Evolutionary conservation across 2,113 vertebrate species (phyloP), one percentile per base, ranked within the genome.

Genomic region (Leptobrachium ailaonicum): DNA sequence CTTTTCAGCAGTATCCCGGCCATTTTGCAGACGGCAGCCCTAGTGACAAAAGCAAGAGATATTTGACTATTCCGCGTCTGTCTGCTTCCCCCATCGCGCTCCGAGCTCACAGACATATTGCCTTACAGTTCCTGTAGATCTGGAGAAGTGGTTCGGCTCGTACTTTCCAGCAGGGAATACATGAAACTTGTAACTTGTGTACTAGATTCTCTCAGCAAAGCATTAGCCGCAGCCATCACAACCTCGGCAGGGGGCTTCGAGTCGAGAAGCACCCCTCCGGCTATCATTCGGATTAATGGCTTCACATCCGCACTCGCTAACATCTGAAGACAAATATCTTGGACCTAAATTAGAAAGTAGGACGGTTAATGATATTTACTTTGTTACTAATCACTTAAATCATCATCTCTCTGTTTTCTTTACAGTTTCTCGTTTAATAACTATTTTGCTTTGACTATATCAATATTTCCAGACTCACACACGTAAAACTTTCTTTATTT

Each of bases 111-210:
- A n/a, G 42, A 41, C 53, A 13, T 11, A 82, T 73, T 77, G 58
- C 6, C 88, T 90, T 89, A 92, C 90, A 82, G 2, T 4, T 2
- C 67, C 79, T 87, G 86, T n/a, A 87, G 84, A 73, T 89, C 88
- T 43, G 88, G 88, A 58, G 73, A 64, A 67, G 76, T 85, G 62
- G 84, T 85, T 69, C 82, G 86, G 0, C 87, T 84, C 70, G 89
- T 68, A 41, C 80, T 82, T 32, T 85, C 85, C 82, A 92, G 10
- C 12, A 88, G 40, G 42, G 87, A 89, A 77, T 82, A 90, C 58
- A 83, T 78, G 63, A 89, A 91, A 75, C 82, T 87, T 73, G 87
- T 82, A 82, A 92, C 86, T 76, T 89, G 85, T 75, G 84, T 81
- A 66, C 84, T 90, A 0, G 83, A 67, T 74, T 92, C 90, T 42